Base-by-base conservation (phyloP, 2,888 invertebrate species). In the Brachylomia viminalis region DNA sequence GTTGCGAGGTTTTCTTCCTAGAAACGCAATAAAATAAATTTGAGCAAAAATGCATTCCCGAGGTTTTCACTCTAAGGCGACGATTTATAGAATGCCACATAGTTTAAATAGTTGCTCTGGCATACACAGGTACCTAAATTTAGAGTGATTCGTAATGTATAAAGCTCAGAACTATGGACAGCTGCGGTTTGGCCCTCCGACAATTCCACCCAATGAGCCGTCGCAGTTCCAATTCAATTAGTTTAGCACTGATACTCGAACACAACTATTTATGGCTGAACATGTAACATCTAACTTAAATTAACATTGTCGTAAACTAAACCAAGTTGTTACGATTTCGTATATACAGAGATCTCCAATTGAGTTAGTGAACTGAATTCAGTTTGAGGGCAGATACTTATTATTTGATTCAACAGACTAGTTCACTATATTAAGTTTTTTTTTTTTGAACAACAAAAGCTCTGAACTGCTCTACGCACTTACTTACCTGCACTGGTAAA, bases 201-300 rank as follows among this genome's bases (percentile, higher is more conserved):
- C 65, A 66, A 65, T 59, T 72, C 42, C 15, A 10, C 59, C 42
- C 67, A 58, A n/a, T 52, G 73, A 13, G 27, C 62, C 54, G 74
- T 52, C 65, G n/a, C 33, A 47, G 72, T 45, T 80, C 59, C 64
- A 69, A 77, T 84, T 83, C 68, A 74, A 83, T 84, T 84, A 80
- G 74, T 74, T 73, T 65, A 87, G 47, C 65, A 42, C 38, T 69
- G 65, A 69, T 68, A 66, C 58, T 69, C n/a, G 27, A 52, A 73
- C 45, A 27, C 49, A 79, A 65, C 33, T 71, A 74, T 70, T 74
- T 54, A 58, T 62, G 23, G 52, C 52, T 45, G 33, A 47, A 70
- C 52, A 33, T 58, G n/a, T 56, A 56, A 58, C 54, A 38, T 80
- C 10, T 15, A 20, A 80, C 45, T 58, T 23, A 65, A 79, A 56